Base-by-base conservation (phyloP, 2,888 invertebrate genomes). In the Pheosia tremula region DNA sequence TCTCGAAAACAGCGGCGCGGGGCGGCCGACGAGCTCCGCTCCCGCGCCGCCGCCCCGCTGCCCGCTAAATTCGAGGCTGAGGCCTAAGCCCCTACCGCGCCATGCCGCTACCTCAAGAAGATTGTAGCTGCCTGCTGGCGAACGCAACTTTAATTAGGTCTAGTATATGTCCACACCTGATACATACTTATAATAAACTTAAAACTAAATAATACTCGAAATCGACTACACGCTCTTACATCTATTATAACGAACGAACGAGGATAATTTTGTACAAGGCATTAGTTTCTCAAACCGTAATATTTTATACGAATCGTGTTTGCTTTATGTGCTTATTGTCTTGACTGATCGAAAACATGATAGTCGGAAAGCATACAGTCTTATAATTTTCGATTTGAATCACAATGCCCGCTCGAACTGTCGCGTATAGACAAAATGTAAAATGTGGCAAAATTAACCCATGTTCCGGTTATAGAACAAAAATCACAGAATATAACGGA, bases 401-500 rank as follows among this genome's bases (percentile, higher is more conserved):
- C n/a, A 47, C 47, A 47, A 47, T n/a, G 2, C 11, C 10, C 10
- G 45, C 11, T 24, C 24, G 24, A 24, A 24, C 24, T 24, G 24
- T 24, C 24, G 24, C 24, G 1, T n/a, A n/a, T 4, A 9, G n/a
- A n/a, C 1, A 45, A 45, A 7, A 45, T 7, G 6, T 45, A 45
- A 47, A 4, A n/a, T n/a, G n/a, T 47, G n/a, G n/a, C n/a, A 11
- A n/a, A 47, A 47, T 47, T 47, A 47, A n/a, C 4, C 9, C 47
- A n/a, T n/a, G 6, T 47, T 5, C 47, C 3, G 43, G 8, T n/a
- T 47, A 47, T n/a, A 47, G 47, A 5, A n/a, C n/a, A 47, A 47
- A n/a, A 56, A 77, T 79, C 77, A 80, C 77, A 79, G 75, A n/a
- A 63, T 73, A 66, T 47, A 67, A 61, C 71, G 76, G 71, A 78